Percentiles rank a stretch among this genome's conserved stretches.
phyloP scores from a whole-genome alignment of 2,797 vertebrate genomes.

The Parotocinclus haroldoi region DNA sequence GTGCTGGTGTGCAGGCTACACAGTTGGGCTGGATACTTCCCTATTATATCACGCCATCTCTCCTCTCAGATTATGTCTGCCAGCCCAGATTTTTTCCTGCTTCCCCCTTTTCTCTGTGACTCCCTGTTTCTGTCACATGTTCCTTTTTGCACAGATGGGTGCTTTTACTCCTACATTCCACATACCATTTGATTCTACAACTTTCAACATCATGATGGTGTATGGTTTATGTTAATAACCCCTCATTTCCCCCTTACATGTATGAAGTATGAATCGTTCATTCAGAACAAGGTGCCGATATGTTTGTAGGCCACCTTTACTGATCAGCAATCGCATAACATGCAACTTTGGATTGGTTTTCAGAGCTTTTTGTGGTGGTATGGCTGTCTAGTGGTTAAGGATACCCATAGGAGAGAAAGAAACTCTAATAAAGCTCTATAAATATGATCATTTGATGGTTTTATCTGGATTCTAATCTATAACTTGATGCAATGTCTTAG shows the following conservation, averaged over 20 bases:
- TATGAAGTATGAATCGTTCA: slow-evolving; percentile 70
- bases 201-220: slow-evolving; percentile 54
- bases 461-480: slow-evolving; percentile 57
- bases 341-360: slow-evolving; percentile 51
- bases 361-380: slow-evolving; percentile 51
- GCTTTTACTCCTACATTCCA: slow-evolving; percentile 64
- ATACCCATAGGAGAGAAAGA: slow-evolving; percentile 61
- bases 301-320: slow-evolving; percentile 53
- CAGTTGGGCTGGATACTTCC: slow-evolving; percentile 54
- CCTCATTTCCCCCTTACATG: slow-evolving; percentile 42
- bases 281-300: slow-evolving; percentile 65
- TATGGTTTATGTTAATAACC: slow-evolving; percentile 64
- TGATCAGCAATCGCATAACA: slow-evolving; percentile 59
- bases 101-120: slow-evolving; percentile 3
- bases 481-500: slow-evolving; percentile 58
- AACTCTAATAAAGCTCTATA: slow-evolving; percentile 58
- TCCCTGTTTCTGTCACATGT: slow-evolving; percentile 27
- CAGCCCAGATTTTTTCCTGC: slow-evolving; percentile 35
- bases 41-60: slow-evolving; percentile 61
- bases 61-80: slow-evolving; percentile 56
- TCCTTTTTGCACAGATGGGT: slow-evolving; percentile 53
- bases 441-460: slow-evolving; percentile 63
- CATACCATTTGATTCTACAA: slow-evolving; percentile 31
- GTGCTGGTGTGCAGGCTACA: slow-evolving; percentile 54
- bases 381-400: slow-evolving; percentile 57